Evolutionary conservation across 2,113 vertebrate genomes (phyloP).

Genomic region (Strix uralensis): DNA sequence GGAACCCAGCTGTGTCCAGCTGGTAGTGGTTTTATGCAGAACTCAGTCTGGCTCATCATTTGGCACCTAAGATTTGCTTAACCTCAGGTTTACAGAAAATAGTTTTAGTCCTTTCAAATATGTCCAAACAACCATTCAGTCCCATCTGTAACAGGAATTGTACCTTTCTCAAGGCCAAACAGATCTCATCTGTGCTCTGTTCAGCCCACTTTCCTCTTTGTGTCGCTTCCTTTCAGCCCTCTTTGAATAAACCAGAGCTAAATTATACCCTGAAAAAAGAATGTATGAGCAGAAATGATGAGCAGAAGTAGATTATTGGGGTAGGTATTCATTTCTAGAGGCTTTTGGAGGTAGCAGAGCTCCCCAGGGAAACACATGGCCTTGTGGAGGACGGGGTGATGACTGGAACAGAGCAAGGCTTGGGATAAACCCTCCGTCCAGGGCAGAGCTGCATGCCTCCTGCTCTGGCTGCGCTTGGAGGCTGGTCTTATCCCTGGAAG

Average conservation of each 20-base stretch:
- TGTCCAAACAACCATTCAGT: background rate
- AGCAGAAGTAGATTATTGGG: background rate
- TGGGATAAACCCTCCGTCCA: background rate
- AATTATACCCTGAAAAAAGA: background rate
- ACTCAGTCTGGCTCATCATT: background rate
- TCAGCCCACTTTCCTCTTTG: conserved; percentile 29
- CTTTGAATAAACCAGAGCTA: background rate
- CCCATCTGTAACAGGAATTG: conserved; percentile 12
- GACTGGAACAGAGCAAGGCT: background rate
- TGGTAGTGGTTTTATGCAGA: background rate
- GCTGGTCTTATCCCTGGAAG: background rate
- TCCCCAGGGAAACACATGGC: background rate
- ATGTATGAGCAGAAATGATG: background rate
- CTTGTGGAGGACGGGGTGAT: accelerated
- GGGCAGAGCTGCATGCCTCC: background rate
- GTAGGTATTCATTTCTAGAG: background rate
- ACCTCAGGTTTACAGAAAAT: background rate
- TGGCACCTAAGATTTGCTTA: conserved; percentile 4
- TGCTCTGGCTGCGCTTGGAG: background rate
- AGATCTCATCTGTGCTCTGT: background rate
- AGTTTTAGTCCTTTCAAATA: conserved; percentile 27
- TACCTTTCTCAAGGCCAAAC: conserved; percentile 30
- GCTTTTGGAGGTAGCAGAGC: background rate
- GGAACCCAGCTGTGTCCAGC: background rate
- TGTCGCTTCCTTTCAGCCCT: background rate